Percentiles rank a stretch among this genome's conserved stretches.
Evolutionary conservation across 2,888 invertebrate species (phyloP).

Genomic region (Lasioglossum marginatum): DNA sequence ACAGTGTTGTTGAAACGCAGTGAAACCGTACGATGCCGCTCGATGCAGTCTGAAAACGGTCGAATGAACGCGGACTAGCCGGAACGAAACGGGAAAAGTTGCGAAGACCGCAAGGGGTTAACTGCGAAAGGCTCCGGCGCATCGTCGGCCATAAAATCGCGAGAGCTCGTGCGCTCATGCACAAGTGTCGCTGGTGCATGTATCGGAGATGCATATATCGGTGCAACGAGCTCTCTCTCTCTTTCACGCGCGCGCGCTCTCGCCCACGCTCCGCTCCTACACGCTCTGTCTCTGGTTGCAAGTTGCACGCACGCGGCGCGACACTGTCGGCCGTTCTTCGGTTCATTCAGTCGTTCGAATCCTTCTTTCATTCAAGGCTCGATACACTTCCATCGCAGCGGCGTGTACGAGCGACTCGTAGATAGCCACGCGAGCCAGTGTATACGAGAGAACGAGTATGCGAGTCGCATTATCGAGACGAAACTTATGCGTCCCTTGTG

Average conservation of each 20-base stretch:
- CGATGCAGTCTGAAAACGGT: neutral
- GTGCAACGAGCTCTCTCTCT: constrained; percentile 10
- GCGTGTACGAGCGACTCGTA: constrained; percentile 37
- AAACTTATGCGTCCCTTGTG: neutral
- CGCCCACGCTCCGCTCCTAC: constrained; percentile 71
- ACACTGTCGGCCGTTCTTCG: constrained; percentile 54
- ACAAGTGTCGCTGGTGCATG: constrained; percentile 1
- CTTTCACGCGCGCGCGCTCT: constrained; percentile 12
- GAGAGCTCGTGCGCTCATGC: neutral
- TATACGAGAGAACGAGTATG: neutral
- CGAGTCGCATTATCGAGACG: neutral
- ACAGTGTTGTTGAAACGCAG: neutral
- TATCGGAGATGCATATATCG: neutral
- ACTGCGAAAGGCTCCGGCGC: neutral
- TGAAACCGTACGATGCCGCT: neutral
- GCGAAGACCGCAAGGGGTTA: neutral
- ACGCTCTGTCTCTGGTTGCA: constrained; percentile 44
- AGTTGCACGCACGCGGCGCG: constrained; percentile 34
- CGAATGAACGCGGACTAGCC: neutral
- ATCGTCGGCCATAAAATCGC: constrained; percentile 3
- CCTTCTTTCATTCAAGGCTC: constrained; percentile 76
- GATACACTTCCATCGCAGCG: constrained; percentile 73
- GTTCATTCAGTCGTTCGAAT: constrained; percentile 74
- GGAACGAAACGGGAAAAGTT: neutral
- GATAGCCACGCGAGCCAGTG: neutral